phyloP scores from a whole-genome alignment of 2,113 vertebrate species.

The Puffinus mauretanicus region DNA sequence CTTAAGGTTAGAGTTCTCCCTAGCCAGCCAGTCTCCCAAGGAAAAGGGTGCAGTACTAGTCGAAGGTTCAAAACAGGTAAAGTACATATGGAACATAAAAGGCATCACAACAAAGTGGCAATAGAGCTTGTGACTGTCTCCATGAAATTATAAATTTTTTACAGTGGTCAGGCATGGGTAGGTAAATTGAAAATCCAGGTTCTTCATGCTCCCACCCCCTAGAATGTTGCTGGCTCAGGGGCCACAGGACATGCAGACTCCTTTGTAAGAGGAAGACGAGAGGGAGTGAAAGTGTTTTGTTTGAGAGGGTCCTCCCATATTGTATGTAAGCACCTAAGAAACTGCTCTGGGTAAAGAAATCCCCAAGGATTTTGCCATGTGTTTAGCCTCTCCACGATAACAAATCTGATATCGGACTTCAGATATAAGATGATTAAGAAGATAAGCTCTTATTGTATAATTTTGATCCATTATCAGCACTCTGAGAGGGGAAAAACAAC shows the following conservation, averaged over 20 bases:
- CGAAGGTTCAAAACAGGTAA: background rate
- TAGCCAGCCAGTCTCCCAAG: background rate
- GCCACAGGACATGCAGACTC: rapidly evolving
- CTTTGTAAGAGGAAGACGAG: background rate
- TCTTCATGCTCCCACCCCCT: background rate
- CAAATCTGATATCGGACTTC: background rate
- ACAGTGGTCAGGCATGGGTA: background rate
- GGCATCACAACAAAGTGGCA: rapidly evolving
- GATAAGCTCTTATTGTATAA: background rate
- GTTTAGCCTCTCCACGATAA: background rate
- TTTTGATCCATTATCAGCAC: background rate
- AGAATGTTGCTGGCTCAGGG: background rate
- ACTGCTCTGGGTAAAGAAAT: background rate
- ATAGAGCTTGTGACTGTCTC: background rate
- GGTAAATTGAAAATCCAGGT: background rate
- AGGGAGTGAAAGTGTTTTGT: background rate
- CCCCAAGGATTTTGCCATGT: background rate
- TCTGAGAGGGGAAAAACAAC: background rate
- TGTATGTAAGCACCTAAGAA: background rate
- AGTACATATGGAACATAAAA: background rate
- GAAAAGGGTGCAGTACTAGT: background rate
- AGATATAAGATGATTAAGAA: background rate
- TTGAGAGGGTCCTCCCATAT: background rate
- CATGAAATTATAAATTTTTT: background rate
- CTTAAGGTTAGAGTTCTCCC: background rate